Base-by-base conservation (phyloP, 1,140 invertebrate species). In the Pomacea maculata region DNA sequence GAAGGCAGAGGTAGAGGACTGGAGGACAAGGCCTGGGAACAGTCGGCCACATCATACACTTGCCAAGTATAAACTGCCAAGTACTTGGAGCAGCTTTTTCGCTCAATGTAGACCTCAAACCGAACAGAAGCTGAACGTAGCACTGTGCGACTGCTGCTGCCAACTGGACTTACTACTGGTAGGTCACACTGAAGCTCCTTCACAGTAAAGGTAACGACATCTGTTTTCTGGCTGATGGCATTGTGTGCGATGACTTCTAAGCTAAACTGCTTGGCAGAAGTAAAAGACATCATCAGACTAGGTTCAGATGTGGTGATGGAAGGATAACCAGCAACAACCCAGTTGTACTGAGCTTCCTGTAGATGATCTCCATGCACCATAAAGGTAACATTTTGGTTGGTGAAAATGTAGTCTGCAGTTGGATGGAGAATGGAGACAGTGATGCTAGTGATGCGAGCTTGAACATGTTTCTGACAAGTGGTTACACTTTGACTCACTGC, bases 21-120 rank as follows among this genome's bases (percentile, higher is more conserved):
- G 6, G 86, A 78, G 15, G 84, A 83, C 17, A 87, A 55, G 4
- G 83, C 80, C n/a, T 83, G 83, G 34, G 75, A 75, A 74, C 83
- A 87, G 71, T 75, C 83, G 15, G 68, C 6, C 15, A 68, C 75
- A 7, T 77, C 65, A 74, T 85, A 86, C 15, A 89, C 80, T 29
- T 52, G 76, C 88, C 88, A 89, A 14, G 68, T 64, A 73, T 89
- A 85, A 3, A 65, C 45, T 11, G 86, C 81, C 25, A 81, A 76
- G 71, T 89, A 89, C 14, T 78, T 14, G 19, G 67, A 78, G 79
- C 88, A 89, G 19, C 78, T 83, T 17, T 78, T 75, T 25, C 80
- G 81, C 68, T 85, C 80, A 9, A 89, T 78, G 57, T 74, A 76
- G 11, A 86, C 85, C 65, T 87, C 86, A 68, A 89, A 83, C 17